Evolutionary conservation across 2,797 vertebrate genomes (phyloP), one percentile per base, ranked within the genome.

Genomic region (Pyrocephalus nanus): DNA sequence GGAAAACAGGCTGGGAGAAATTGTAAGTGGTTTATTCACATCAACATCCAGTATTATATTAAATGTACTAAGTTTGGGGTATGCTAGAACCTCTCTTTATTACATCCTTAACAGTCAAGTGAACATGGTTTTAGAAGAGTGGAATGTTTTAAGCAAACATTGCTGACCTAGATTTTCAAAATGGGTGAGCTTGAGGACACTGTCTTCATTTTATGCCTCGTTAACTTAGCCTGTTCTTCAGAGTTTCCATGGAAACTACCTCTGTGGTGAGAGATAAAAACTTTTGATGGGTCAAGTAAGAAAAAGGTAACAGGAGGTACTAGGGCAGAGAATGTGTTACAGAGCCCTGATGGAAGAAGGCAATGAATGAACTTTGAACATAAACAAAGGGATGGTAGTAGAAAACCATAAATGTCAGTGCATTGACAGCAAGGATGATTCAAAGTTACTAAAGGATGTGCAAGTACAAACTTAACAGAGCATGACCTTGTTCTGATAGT

Each of bases 161-260:
- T 95, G 84, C 75, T 97, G 95, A 96, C 93, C 96, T 95, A 96
- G 95, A 96, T 97, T 96, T 97, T 96, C 89, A 93, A 97, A 96
- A 91, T 89, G 93, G 96, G 93, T 95, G 88, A 96, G 92, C 91
- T 94, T 96, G 81, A 96, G 96, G 96, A 96, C 93, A 87, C 64
- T 51, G 54, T 82, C 92, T 94, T 95, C 89, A 80, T 93, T 96
- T 96, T 67, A 85, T 93, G 93, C 88, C 92, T 95, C 32, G 0
- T 95, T 97, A 95, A 91, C 61, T 92, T 66, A 34, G 79, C 70
- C 66, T 66, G 50, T 81, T 93, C 90, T 73, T 91, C 38, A 40
- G 64, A 82, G 91, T 97, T 95, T 65, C 95, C 95, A 95, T 96
- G 94, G 96, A 92, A 97, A 97, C 95, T 61, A 50, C 71, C 32